These are phyloP conservation scores for Mormyrus iriodes DNA, from an alignment of 2,113 vertebrate genomes.

Conservation along the genomic window DNA sequence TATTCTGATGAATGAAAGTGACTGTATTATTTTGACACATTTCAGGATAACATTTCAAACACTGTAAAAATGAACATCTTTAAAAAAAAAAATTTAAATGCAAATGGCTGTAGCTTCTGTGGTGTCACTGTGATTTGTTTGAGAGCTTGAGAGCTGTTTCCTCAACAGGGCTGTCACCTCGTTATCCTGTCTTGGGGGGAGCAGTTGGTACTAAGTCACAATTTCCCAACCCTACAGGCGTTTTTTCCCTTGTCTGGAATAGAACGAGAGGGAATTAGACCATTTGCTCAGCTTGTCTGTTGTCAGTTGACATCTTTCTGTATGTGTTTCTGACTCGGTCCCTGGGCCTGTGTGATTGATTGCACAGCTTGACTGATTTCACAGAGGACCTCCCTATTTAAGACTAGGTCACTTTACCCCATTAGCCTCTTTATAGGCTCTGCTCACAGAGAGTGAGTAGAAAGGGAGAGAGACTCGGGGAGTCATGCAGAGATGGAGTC, in stretches of 20 bases:
- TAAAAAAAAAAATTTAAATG: not conserved
- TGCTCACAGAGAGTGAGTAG: not conserved
- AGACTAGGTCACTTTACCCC: conserved; percentile 6
- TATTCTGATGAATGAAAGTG: not conserved
- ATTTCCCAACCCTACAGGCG: not conserved
- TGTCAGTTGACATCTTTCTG: not conserved
- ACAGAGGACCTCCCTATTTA: not conserved
- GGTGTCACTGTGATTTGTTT: not conserved
- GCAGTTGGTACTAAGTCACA: not conserved
- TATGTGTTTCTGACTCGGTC: not conserved
- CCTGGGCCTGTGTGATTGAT: not conserved
- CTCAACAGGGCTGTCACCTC: not conserved
- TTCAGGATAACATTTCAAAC: not conserved
- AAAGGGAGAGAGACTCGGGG: not conserved
- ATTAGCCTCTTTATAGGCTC: not conserved
- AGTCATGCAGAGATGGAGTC: not conserved
- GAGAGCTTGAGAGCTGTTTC: not conserved
- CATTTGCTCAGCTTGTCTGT: not conserved
- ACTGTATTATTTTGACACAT: no score
- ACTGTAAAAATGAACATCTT: no score
- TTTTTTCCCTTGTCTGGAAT: not conserved
- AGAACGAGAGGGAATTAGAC: not conserved
- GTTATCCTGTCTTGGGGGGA: not conserved
- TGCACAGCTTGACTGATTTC: not conserved
- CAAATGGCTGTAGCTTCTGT: no score